Evolutionary conservation across 2,113 vertebrate genomes (phyloP), one percentile per base, ranked within the genome.

Genomic region (Pica pica): DNA sequence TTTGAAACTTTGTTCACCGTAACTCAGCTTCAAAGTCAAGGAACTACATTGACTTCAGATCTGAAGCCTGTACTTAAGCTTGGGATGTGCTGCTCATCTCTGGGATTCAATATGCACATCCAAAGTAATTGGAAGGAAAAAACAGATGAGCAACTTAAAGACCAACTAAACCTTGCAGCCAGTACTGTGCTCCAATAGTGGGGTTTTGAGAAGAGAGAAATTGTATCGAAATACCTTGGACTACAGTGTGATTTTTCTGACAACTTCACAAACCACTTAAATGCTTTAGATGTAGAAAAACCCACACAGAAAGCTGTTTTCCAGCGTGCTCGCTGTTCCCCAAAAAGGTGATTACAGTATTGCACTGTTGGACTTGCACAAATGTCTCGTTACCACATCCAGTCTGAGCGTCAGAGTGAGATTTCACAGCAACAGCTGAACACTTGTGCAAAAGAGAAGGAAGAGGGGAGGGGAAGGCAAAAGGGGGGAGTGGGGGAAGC

Each of bases 111-210:
- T 23, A 33, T 1, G 1, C 16, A 3, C 52, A 61, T 91, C 70
- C 69, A 87, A 84, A 95, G 46, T 14, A 52, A 80, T 12, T 30
- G 59, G 44, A 69, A 93, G 81, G 52, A 35, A 75, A 90, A 95
- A 92, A 46, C 18, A 83, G 52, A 37, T 16, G 70, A 82, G 42
- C 28, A 76, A 83, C 70, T 77, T 60, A 73, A 77, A 89, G 37
- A 67, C 44, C 78, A 46, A 19, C 82, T 56, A 59, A 85, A 69
- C 11, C 18, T 46, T 37, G 61, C 15, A 79, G 42, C 33, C 53
- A 41, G 16, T 27, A 31, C 21, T 93, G 76, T 75, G n/a, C 53
- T 82, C n/a, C 55, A 55, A 1, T 6, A 52, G 63, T 0, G 4
- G 33, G 65, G 26, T 76, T 87, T 55, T 23, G 23, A 73, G 46